phyloP scores from a whole-genome alignment of 2,797 vertebrate genomes.

The Lycodopsis pacificus region DNA sequence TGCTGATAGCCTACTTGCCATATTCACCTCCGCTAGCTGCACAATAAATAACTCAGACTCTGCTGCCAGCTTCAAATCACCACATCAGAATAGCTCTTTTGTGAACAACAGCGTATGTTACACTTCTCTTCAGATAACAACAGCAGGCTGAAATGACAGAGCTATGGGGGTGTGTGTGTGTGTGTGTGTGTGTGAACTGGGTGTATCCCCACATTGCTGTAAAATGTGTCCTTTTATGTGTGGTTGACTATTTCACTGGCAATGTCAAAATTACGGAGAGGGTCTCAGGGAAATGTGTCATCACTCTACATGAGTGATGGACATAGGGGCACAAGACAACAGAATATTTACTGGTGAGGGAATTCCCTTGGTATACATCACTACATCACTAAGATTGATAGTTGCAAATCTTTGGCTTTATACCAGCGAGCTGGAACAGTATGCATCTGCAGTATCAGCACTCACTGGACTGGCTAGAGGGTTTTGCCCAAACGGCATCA shows the following conservation, averaged over 20 bases:
- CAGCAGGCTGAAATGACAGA: slow-evolving; percentile 31
- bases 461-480: slow-evolving; percentile 7
- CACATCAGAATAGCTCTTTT: slow-evolving; percentile 41
- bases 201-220: background rate
- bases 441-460: slow-evolving; percentile 31
- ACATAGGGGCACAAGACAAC: slow-evolving; percentile 17
- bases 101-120: slow-evolving; percentile 33
- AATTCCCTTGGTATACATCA: slow-evolving; percentile 28
- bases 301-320: slow-evolving; percentile 18
- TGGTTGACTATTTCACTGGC: background rate
- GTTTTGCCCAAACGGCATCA: slow-evolving; percentile 13
- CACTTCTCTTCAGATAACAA: slow-evolving; percentile 19
- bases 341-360: slow-evolving; percentile 31
- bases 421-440: slow-evolving; percentile 1
- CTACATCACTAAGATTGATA: slow-evolving; percentile 41
- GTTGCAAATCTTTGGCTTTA: slow-evolving; percentile 33
- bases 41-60: slow-evolving; percentile 64
- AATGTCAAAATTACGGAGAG: slow-evolving; percentile 4
- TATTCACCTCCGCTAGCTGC: slow-evolving; percentile 59
- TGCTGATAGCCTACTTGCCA: slow-evolving; percentile 58
- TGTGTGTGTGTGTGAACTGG: background rate
- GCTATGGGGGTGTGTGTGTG: background rate
- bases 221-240: slow-evolving; percentile 9
- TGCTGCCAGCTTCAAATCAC: slow-evolving; percentile 61
- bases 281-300: slow-evolving; percentile 20